Conservation (phyloP, 2,113 vertebrate species). For the Psittacus erithacus region DNA sequence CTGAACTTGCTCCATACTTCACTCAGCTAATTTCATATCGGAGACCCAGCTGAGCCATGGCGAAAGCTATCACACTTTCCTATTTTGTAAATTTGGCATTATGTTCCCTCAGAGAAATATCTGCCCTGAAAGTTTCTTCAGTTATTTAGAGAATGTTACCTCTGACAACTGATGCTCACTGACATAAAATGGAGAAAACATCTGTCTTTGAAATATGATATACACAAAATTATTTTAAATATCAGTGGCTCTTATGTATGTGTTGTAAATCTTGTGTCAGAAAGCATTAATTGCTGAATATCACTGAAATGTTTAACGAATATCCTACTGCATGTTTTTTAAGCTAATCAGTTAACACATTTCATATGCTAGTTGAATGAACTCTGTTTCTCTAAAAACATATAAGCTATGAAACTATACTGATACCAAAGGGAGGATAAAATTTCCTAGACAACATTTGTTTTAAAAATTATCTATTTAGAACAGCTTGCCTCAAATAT, state of each 20-base stretch:
- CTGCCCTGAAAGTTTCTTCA: background rate
- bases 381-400: background rate
- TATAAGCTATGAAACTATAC: background rate
- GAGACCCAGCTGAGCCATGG: background rate
- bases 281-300: background rate
- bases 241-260: background rate
- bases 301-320: background rate
- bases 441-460: background rate
- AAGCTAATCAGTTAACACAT: background rate
- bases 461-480: background rate
- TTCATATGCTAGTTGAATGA: background rate
- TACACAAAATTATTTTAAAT: background rate
- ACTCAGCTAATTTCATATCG: background rate
- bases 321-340: background rate
- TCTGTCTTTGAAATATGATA: background rate
- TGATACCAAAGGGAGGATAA: background rate
- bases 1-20: background rate
- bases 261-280: background rate
- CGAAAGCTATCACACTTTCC: background rate
- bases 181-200: background rate
- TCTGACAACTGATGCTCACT: background rate
- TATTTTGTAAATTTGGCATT: background rate
- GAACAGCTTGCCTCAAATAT: background rate
- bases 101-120: background rate
- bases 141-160: background rate